Evolutionary conservation across 37 sponge, comb jelly and placozoan genomes (phyloP).

Genomic region (Lycopodina hypogea): DNA sequence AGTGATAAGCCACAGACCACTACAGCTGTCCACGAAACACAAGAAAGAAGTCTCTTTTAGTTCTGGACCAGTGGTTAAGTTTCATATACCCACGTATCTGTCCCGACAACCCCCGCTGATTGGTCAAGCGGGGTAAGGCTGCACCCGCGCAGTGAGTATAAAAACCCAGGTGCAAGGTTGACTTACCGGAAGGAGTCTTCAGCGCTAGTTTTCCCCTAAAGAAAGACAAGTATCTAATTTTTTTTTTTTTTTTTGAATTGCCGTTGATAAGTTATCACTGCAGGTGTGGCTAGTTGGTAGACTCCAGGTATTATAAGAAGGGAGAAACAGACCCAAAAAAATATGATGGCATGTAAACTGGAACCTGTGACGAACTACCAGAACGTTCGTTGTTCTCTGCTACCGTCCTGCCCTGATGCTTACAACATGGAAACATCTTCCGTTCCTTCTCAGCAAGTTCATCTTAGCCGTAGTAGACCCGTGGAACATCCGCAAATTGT

Average conservation of each 20-base stretch:
- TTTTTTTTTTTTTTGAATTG: too few relatives aligned
- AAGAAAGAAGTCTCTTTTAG: too few relatives aligned
- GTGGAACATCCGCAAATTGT: neutral
- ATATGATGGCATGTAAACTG: conserved; percentile 58
- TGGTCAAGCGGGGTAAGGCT: neutral
- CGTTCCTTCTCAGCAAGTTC: conserved; percentile 8
- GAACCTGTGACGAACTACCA: conserved; percentile 59
- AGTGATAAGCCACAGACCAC: too few relatives aligned
- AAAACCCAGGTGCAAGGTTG: neutral
- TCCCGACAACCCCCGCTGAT: neutral
- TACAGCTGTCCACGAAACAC: too few relatives aligned
- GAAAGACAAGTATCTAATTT: too few relatives aligned
- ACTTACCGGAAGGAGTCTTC: neutral
- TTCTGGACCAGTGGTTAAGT: too few relatives aligned
- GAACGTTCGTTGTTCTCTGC: conserved; percentile 56
- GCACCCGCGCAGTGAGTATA: neutral
- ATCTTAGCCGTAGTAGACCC: conserved; percentile 18
- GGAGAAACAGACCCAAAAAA: conserved; percentile 1
- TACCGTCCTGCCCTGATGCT: neutral
- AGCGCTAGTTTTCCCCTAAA: neutral
- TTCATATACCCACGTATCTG: too few relatives aligned
- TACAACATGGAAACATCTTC: neutral
- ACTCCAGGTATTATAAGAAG: too few relatives aligned
- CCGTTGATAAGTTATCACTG: too few relatives aligned
- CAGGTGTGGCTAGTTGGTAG: too few relatives aligned